These are phyloP conservation scores for Chrysolina oricalcia DNA, from an alignment of 2,888 invertebrate species.

Conservation along the genomic window DNA sequence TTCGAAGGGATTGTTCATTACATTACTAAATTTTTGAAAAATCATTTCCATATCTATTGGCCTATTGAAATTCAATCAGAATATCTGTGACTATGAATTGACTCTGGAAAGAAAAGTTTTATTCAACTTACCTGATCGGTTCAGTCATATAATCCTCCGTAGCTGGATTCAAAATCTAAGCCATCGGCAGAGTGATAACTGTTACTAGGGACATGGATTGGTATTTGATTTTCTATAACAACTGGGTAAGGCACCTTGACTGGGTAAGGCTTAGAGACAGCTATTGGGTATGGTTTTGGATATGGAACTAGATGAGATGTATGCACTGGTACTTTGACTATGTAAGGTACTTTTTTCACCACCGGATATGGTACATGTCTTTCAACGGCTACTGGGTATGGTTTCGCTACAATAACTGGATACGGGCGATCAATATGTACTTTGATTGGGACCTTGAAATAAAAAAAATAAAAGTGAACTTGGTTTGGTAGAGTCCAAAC, in stretches of 20 bases:
- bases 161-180: constrained; percentile 36
- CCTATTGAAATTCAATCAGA: too few relatives aligned
- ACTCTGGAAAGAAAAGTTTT: too few relatives aligned
- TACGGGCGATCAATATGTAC: constrained; percentile 69
- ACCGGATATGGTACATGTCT: constrained; percentile 77
- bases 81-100: too few relatives aligned
- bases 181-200: constrained; percentile 53
- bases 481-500: neutral
- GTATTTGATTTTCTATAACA: constrained; percentile 75
- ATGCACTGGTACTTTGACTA: constrained; percentile 72
- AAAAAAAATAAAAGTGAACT: neutral
- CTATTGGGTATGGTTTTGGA: constrained; percentile 73
- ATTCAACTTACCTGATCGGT: neutral
- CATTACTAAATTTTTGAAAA: too few relatives aligned
- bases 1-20: too few relatives aligned
- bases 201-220: constrained; percentile 63
- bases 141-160: constrained; percentile 36
- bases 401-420: constrained; percentile 65
- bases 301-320: constrained; percentile 73
- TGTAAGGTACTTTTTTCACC: constrained; percentile 71
- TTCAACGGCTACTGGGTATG: constrained; percentile 75
- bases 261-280: constrained; percentile 75
- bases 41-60: too few relatives aligned
- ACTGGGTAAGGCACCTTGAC: constrained; percentile 77
- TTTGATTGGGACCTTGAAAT: constrained; percentile 60